These are phyloP conservation scores for Oegoconia quadripuncta DNA, from an alignment of 2,888 invertebrate species.

Conservation along the genomic window DNA sequence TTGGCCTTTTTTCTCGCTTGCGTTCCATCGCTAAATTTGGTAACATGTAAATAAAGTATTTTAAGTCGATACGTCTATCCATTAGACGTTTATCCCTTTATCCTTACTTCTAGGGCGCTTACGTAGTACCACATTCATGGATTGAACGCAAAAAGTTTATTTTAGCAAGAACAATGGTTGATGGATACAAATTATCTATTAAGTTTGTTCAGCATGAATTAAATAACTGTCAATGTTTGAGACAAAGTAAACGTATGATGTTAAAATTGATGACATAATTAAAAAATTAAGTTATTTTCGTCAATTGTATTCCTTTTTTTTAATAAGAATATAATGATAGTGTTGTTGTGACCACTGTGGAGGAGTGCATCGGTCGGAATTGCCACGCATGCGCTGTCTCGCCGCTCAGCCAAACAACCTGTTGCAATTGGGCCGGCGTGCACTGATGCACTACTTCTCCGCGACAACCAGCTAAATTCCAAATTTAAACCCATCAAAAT, in stretches of 20 bases:
- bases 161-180: no score
- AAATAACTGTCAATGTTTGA: no score
- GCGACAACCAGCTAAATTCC: conserved; percentile 44
- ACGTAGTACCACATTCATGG: no score
- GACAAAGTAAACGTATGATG: neutral
- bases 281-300: neutral
- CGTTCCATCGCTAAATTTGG: no score
- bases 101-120: no score
- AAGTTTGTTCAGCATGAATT: no score
- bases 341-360: conserved; percentile 46
- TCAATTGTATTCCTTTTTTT: neutral
- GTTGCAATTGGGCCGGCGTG: conserved; percentile 74
- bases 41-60: no score
- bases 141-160: no score
- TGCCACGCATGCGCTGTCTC: conserved; percentile 55
- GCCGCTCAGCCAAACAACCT: conserved; percentile 70
- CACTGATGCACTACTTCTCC: conserved; percentile 68
- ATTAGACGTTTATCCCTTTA: no score
- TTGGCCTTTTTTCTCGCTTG: no score
- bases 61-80: no score
- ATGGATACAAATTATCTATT: no score
- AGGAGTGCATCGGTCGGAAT: conserved; percentile 44
- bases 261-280: neutral
- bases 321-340: neutral
- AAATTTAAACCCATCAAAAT: conserved; percentile 16